Evolutionary conservation across 1,140 invertebrate genomes (phyloP), one percentile per base, ranked within the genome.

Genomic region (Aphaenogaster rudis): DNA sequence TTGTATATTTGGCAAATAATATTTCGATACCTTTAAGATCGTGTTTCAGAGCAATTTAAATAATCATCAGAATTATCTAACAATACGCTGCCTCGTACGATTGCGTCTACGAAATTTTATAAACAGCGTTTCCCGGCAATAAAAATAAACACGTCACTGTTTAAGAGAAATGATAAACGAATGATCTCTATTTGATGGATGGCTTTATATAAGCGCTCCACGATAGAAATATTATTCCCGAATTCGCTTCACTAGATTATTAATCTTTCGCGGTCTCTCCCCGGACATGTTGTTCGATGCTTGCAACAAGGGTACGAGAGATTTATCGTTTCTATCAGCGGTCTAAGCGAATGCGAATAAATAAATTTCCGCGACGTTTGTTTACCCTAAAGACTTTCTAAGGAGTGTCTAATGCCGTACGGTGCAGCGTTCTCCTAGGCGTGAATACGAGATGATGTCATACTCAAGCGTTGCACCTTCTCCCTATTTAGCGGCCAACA

Each of bases 401-500:
- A 91, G 91, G 91, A 92, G 91, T 92, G 91, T 92, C 91, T 86
- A 88, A 52, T 28, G 59, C n/a, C 15, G 76, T 50, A 21, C 50
- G 57, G 36, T 39, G 42, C 39, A 69, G 71, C 78, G 87, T 90
- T 84, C 86, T 82, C 36, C 48, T 81, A 89, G 81, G 89, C 88
- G 91, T 92, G 91, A 92, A 92, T 90, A 82, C 81, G 66, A 85
- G 81, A 64, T 92, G 91, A 92, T 90, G 91, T 92, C 91, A 92
- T 88, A 45, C 87, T 80, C 81, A 84, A 88, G 74, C 87, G 89
- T 92, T 92, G 87, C 91, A 92, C 86, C 91, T 92, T 92, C 86
- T 89, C 90, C 86, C 84, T 63, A 57, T 87, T 61, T 88, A 77
- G 85, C 81, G 82, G 77, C 71, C 91, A 66, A 50, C 78, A 67